phyloP scores from a whole-genome alignment of 1,140 invertebrate genomes.

The Phocides pigmalion region DNA sequence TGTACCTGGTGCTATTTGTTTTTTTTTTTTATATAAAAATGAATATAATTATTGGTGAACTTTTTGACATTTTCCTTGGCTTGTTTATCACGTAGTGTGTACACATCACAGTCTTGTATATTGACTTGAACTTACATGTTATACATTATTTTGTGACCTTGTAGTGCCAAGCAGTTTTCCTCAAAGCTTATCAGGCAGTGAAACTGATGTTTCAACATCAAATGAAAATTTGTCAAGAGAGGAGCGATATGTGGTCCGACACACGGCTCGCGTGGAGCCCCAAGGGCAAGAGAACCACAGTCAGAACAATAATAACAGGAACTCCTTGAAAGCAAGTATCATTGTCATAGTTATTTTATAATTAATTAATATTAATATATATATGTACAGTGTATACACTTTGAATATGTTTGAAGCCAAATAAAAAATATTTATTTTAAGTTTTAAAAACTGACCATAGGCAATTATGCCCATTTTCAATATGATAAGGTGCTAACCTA shows the following conservation, averaged over 20 bases:
- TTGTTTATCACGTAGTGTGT: too few relatives aligned
- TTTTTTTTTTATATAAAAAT: neutral
- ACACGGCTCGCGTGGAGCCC: constrained; percentile 94
- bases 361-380: too few relatives aligned
- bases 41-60: too few relatives aligned
- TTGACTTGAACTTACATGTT: neutral
- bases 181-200: constrained; percentile 92
- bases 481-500: too few relatives aligned
- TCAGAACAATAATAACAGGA: constrained; percentile 74
- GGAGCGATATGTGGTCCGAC: constrained; percentile 92
- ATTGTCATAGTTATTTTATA: too few relatives aligned
- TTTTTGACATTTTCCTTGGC: too few relatives aligned
- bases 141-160: constrained; percentile 17
- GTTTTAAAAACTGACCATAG: too few relatives aligned
- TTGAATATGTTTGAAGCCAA: too few relatives aligned
- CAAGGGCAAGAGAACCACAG: constrained; percentile 94
- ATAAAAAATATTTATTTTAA: too few relatives aligned
- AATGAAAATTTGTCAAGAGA: constrained; percentile 95
- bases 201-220: constrained; percentile 95
- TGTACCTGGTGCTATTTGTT: neutral
- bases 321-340: constrained; percentile 73
- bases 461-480: too few relatives aligned
- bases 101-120: neutral
- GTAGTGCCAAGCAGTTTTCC: constrained; percentile 85
- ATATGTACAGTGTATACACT: too few relatives aligned